Evolutionary conservation across 2,113 vertebrate genomes (phyloP), one percentile per base, ranked within the genome.

Genomic region (Forbesichthys papilliferus): DNA sequence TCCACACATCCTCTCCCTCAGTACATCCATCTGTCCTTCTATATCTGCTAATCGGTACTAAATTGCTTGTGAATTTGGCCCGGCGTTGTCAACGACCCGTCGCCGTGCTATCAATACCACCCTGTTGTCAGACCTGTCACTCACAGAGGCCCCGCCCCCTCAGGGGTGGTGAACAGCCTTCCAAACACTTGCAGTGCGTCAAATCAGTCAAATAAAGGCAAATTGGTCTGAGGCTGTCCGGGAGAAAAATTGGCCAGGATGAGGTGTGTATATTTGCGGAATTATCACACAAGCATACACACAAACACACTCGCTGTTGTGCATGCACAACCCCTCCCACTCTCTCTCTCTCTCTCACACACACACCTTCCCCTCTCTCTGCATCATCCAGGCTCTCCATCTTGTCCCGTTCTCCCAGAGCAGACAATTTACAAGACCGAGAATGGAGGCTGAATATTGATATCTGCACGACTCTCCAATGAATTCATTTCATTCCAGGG

Each of bases 211-310:
- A 77, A 72, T 72, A 69, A 68, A 67, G 71, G 66, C 61, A 66
- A 79, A 73, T 18, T 82, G 80, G 77, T 73, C 47, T 58, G 74
- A 73, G 55, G 64, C 61, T 71, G 61, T 79, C 81, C 78, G 79
- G 85, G 69, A 57, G 65, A 86, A 82, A 86, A 85, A 87, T 81
- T 87, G 79, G 68, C 74, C 48, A 48, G 68, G 59, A 87, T 74
- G 73, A 78, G 49, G 67, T 77, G 82, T 83, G 81, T 84, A 78
- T 86, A 87, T 83, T 81, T 69, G 18, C 73, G 68, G 80, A 82
- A 69, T 83, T 70, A 85, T 68, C 65, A 1, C 33, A 33, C 20
- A 42, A 48, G 64, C 27, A 27, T 27, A 27, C 27, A 27, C 27
- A 27, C 27, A 27, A 27, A 27, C 27, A 27, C 27, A 27, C 27